Conservation (phyloP, 2,888 invertebrate species). For the Tholera decimalis region DNA sequence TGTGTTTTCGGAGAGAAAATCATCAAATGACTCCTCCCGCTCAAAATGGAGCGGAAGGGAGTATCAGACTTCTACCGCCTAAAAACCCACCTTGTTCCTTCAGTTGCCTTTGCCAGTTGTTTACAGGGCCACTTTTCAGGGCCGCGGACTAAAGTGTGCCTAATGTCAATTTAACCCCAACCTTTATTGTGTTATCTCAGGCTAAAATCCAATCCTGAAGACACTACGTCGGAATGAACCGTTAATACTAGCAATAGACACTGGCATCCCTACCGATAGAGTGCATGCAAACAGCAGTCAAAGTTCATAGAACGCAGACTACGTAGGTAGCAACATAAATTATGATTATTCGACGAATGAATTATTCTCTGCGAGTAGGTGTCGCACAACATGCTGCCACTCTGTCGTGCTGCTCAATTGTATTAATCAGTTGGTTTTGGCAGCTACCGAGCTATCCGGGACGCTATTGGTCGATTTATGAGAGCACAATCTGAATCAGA, state of each 20-base stretch:
- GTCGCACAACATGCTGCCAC: constrained; percentile 40
- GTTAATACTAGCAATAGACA: background rate
- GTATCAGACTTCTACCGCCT: too few relatives aligned
- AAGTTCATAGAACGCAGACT: constrained; percentile 49
- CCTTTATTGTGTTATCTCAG: constrained; percentile 25
- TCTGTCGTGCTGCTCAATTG: constrained; percentile 49
- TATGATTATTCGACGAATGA: constrained; percentile 39
- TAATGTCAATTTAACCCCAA: background rate
- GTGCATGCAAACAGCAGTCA: constrained; percentile 23
- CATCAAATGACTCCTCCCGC: too few relatives aligned
- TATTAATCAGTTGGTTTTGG: constrained; percentile 44
- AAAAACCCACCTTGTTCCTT: too few relatives aligned
- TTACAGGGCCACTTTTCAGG: too few relatives aligned
- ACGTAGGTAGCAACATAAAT: constrained; percentile 45
- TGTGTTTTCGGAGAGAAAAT: too few relatives aligned
- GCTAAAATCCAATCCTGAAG: constrained; percentile 32
- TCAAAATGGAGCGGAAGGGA: too few relatives aligned
- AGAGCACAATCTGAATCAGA: constrained; percentile 56
- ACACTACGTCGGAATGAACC: too few relatives aligned
- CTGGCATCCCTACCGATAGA: constrained; percentile 16
- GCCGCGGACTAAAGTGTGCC: background rate
- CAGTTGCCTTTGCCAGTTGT: too few relatives aligned
- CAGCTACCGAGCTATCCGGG: constrained; percentile 35
- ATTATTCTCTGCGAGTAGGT: constrained; percentile 48
- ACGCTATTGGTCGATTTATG: constrained; percentile 50